These are phyloP conservation scores for Oncorhynchus mykiss DNA, from an alignment of 2,113 vertebrate genomes.

Conservation along the genomic window DNA sequence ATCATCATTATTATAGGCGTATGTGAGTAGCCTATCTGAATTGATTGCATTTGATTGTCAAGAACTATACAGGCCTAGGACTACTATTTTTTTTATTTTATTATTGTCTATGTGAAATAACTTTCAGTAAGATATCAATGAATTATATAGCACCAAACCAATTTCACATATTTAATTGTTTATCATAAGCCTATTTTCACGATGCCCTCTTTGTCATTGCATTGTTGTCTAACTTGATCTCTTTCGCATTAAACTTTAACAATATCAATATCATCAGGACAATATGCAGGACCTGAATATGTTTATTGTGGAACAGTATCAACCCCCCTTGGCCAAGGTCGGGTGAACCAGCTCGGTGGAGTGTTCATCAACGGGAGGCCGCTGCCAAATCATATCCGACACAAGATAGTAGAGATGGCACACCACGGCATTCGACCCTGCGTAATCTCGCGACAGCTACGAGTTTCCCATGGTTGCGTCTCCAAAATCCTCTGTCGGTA, in stretches of 20 bases:
- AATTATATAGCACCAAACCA: neutral
- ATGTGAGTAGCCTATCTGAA: conserved; percentile 21
- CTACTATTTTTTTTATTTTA: neutral
- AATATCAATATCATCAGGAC: neutral
- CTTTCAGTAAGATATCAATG: neutral
- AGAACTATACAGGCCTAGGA: neutral
- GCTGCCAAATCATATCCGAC: conserved; percentile 95
- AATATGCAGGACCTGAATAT: neutral
- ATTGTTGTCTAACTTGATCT: conserved; percentile 1
- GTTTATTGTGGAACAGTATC: conserved; percentile 82
- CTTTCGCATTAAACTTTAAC: neutral
- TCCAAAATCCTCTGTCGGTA: conserved; percentile 99
- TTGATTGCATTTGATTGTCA: neutral
- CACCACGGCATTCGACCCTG: conserved; percentile 98
- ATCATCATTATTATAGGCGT: too few relatives aligned
- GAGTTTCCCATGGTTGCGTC: conserved; percentile 95
- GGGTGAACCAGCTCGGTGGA: conserved; percentile 97
- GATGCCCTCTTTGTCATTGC: neutral
- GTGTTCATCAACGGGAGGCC: conserved; percentile 98
- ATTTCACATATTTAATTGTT: neutral
- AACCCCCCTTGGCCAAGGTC: conserved; percentile 96
- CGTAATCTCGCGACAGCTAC: conserved; percentile 94
- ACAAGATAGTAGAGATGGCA: conserved; percentile 99
- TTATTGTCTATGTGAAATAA: neutral
- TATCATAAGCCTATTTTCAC: neutral